Percentiles rank a stretch among this genome's conserved stretches.
Evolutionary conservation across 2,888 invertebrate species (phyloP).

Genomic region (Lobophora halterata): DNA sequence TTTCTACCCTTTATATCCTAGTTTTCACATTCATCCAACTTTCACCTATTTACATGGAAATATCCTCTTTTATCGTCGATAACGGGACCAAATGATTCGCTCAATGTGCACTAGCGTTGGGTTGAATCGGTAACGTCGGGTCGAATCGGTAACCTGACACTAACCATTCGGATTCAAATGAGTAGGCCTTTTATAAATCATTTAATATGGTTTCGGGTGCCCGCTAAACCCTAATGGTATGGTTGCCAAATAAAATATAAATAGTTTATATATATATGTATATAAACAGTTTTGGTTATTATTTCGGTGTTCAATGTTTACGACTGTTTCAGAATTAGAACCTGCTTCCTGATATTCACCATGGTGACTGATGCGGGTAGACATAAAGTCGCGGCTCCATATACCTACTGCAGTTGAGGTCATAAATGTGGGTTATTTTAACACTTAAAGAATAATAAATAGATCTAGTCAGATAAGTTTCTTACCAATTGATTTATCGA

Average conservation of each 20-base stretch:
- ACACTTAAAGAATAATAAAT: too few species aligned
- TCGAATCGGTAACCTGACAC: conserved; percentile 54
- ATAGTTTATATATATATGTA: conserved; percentile 9
- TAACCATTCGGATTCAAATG: conserved; percentile 72
- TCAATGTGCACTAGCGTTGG: conserved; percentile 27
- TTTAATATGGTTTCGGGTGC: conserved; percentile 58
- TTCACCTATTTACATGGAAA: conserved; percentile 34
- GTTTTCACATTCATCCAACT: conserved; percentile 12
- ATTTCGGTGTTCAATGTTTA: not conserved
- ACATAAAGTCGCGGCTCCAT: too few species aligned
- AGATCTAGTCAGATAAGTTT: too few species aligned
- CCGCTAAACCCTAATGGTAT: conserved; percentile 51
- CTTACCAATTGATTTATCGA: too few species aligned
- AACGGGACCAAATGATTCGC: conserved; percentile 26
- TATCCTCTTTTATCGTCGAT: conserved; percentile 30
- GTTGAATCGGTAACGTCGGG: conserved; percentile 31
- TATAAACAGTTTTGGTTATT: not conserved
- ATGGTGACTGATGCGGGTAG: too few species aligned
- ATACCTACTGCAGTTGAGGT: too few species aligned
- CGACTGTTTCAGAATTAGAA: too few species aligned
- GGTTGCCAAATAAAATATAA: conserved; percentile 31
- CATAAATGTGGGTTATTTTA: too few species aligned
- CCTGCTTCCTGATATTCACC: too few species aligned
- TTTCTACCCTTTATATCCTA: conserved; percentile 5
- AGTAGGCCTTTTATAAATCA: conserved; percentile 73